Base-by-base conservation (phyloP, 2,797 vertebrate species). In the Phrynocephalus vlangalii region DNA sequence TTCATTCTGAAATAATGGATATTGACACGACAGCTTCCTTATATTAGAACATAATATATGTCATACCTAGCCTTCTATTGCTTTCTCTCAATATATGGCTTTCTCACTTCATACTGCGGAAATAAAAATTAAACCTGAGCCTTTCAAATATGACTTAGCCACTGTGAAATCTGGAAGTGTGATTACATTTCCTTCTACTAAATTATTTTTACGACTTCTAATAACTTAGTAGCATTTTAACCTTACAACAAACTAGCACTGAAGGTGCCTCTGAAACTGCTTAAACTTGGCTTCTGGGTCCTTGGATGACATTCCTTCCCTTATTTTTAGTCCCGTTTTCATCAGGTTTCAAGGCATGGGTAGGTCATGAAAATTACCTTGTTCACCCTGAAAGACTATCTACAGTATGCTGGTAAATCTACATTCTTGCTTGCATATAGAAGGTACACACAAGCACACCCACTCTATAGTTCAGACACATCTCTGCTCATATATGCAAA, bases 1-100 rank as follows among this genome's bases (percentile, higher is more conserved):
- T 93, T 88, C 82, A 87, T 92, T 94, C 93, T 90, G 94, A 87
- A 11, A 85, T 67, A 92, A 92, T 83, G 70, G 67, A 83, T 91
- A 72, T 72, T 91, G 90, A 93, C 71, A 82, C 85, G 91, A 91
- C 86, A 91, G 77, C 60, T 89, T 84, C 82, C 44, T 72, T 92
- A 87, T 1, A 0, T 88, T 87, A 79, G 26, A 76, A 76, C 86
- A 88, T 85, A 92, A 79, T 3, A 16, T 78, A 83, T 91, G 86
- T 85, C 68, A 28, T 70, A 82, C 78, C 83, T 70, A 79, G 56
- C 50, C 73, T 66, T 73, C n/a, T 85, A 56, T 76, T 0, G 0
- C 67, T 84, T 68, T 87, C 83, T 70, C 33, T 84, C 79, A 83
- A 82, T 84, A 78, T 89, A 88, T 85, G 85, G 79, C n/a, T 68